These are phyloP conservation scores for Lucilia sericata DNA, from an alignment of 1,140 invertebrate species.

Conservation along the genomic window DNA sequence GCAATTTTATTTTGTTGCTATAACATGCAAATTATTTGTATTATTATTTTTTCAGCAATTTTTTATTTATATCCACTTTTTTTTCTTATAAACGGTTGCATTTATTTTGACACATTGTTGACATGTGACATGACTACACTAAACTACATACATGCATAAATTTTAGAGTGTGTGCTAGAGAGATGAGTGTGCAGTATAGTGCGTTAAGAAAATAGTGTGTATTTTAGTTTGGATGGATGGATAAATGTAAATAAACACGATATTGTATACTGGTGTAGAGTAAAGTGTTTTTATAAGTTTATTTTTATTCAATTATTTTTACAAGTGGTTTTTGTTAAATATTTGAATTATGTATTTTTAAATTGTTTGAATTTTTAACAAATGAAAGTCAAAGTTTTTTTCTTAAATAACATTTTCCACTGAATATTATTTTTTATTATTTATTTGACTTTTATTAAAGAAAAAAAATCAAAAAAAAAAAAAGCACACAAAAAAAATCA, in stretches of 20 bases:
- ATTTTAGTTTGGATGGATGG: neutral
- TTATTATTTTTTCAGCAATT: neutral
- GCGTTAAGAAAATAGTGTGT: no score
- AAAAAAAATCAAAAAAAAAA: no score
- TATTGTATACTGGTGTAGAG: neutral
- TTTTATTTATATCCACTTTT: no score
- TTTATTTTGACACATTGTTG: conserved; percentile 41
- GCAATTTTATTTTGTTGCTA: neutral
- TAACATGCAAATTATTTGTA: conserved; percentile 18
- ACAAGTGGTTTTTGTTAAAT: conserved; percentile 15
- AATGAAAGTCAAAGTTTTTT: conserved; percentile 27
- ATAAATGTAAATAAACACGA: neutral
- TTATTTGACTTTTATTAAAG: neutral
- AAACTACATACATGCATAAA: neutral
- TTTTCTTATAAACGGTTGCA: conserved; percentile 32
- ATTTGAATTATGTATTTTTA: neutral
- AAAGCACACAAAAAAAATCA: neutral
- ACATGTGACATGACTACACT: conserved; percentile 18
- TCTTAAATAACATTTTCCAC: neutral
- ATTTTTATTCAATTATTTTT: neutral
- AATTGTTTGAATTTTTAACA: conserved; percentile 29
- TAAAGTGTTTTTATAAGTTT: neutral
- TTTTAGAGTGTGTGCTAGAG: no score
- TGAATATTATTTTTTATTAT: no score
- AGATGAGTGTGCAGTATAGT: no score